Evolutionary conservation across 2,888 invertebrate genomes (phyloP), one percentile per base, ranked within the genome.

Genomic region (Gastracanthus pulcherrimus): DNA sequence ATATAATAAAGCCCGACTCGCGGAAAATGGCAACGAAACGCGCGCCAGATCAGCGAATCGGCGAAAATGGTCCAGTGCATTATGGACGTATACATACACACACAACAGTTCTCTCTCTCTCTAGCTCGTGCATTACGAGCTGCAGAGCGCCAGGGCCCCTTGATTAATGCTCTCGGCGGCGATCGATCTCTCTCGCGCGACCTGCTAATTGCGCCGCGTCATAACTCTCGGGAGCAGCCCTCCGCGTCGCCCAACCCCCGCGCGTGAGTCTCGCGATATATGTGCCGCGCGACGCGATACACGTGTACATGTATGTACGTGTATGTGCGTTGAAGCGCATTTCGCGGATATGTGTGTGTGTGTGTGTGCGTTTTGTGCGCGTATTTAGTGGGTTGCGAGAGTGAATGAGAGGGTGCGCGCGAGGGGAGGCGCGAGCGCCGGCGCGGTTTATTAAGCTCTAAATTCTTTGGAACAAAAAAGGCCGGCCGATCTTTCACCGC

Each of bases 171-270:
- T 89, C 90, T 87, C 88, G 87, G 85, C 87, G 86, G 87, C 90
- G 89, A 91, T 91, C 91, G 91, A 91, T 91, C 91, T 91, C 90
- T 64, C 80, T 90, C 91, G 90, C 91, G 89, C 91, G 89, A 90
- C 88, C 91, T 89, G 91, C 91, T 91, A 91, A 91, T 91, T 91
- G 91, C 89, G 89, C 89, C 89, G 89, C 90, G 89, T 91, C 91
- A 91, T 91, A 91, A 91, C 88, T 91, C 90, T 91, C 89, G 85
- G 55, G 26, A 45, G 78, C 75, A 55, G 81, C 84, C 83, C 84
- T 82, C 84, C 64, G 80, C 70, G 51, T 58, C 67, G 36, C 41
- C n/a, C n/a, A n/a, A n/a, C n/a, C n/a, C n/a, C n/a, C 64, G 55
- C 41, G 41, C 82, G 84, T 62, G 82, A 79, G 76, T 82, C 81